A percentile compares a stretch with the other conserved stretches of the same genome.
Evolutionary conservation across 1,140 invertebrate genomes (phyloP).

Genomic region (Chironomus striatipennis): DNA sequence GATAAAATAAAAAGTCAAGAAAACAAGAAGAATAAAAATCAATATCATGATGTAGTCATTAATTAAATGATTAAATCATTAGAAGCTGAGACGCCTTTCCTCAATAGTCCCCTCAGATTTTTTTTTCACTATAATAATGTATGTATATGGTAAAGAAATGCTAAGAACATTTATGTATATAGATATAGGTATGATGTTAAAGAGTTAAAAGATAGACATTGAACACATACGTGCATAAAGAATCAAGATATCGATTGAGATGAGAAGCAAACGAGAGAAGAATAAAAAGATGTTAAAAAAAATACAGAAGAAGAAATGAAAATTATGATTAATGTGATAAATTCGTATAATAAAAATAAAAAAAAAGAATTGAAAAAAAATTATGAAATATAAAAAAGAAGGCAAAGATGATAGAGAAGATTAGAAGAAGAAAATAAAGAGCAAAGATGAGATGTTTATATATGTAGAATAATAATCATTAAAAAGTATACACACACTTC

Average conservation of each 20-base stretch:
- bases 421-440: too few relatives aligned
- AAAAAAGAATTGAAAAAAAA: background rate
- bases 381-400: background rate
- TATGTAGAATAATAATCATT: too few relatives aligned
- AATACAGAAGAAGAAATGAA: conserved; percentile 14
- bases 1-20: too few relatives aligned
- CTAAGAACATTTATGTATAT: background rate
- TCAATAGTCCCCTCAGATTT: background rate
- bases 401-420: background rate
- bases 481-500: too few relatives aligned
- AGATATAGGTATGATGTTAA: background rate
- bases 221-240: background rate
- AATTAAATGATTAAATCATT: conserved; percentile 15
- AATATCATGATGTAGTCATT: conserved; percentile 13
- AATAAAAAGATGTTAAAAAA: background rate
- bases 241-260: background rate
- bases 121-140: too few relatives aligned
- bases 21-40: background rate
- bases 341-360: conserved; percentile 9
- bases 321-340: conserved; percentile 15
- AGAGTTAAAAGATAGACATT: background rate
- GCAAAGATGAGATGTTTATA: too few relatives aligned
- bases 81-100: background rate
- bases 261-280: background rate
- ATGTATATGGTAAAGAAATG: too few relatives aligned